Evolutionary conservation across 2,888 invertebrate genomes (phyloP), one percentile per base, ranked within the genome.

Genomic region (Cataglyphis altisquamis): DNA sequence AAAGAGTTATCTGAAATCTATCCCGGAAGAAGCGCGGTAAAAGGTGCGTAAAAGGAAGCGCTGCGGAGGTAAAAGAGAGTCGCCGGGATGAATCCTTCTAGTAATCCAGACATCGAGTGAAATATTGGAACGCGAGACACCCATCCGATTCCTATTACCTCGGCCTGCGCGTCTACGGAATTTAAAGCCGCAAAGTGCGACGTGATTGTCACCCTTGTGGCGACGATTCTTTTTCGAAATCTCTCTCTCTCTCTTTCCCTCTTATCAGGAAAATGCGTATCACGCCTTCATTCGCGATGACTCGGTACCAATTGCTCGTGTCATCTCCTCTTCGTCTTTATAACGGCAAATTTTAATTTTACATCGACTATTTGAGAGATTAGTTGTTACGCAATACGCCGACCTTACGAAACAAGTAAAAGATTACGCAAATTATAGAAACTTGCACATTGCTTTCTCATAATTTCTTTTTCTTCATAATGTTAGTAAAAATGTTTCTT

Each of bases 91-190:
- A 45, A 90, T 88, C 88, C 88, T 90, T 86, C 87, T 84, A 87
- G 85, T 90, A 87, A 89, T 85, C 84, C 84, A 82, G 91, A 90
- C 82, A 32, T 6, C 32, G 32, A 57, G 84, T 93, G 92, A 93
- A 93, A 93, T 93, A 94, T 94, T 92, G 91, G 91, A 92, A 90
- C 89, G 89, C 88, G 87, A 87, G 85, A 32, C 88, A 85, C 88
- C 15, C 45, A 92, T 93, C 90, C 87, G 87, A 92, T 87, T 92
- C 91, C 91, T 92, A 93, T 92, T 90, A 91, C 87, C 86, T 39
- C 75, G 32, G 36, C 74, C 70, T 63, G 48, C 64, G 82, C 83
- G 82, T 81, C 74, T 66, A 25, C 29, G 25, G 64, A 75, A 84
- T 86, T 82, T 84, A 73, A 73, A 78, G 12, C 60, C 25, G 64